Base-by-base conservation (phyloP, 2,113 vertebrate genomes). In the Nothobranchius furzeri region DNA sequence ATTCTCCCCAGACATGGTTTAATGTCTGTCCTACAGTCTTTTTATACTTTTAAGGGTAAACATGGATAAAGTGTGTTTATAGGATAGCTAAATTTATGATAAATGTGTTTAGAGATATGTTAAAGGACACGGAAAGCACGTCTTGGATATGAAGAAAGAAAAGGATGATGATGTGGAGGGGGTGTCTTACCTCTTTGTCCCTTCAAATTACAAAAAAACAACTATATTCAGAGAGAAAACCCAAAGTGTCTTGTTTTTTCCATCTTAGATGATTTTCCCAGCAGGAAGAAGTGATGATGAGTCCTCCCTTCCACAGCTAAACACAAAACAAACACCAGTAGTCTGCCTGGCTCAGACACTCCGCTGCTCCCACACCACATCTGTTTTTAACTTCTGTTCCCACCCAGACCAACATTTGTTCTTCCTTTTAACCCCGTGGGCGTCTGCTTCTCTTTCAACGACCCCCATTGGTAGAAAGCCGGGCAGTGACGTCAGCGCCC, bases 141-240 rank as follows among this genome's bases (percentile, higher is more conserved):
- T 30, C 30, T 30, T 3, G 30, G 4, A 30, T 30, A 30, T 3
- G 30, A 30, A 30, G 30, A 30, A 30, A 30, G 30, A 30, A 30
- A 30, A 30, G 30, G 30, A 30, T 30, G 30, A 30, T 30, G 30
- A 30, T 30, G 30, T 30, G 30, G 58, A 35, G 15, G 7, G 12
- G 30, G 8, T 25, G n/a, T 77, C 87, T 88, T 82, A 88, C 86
- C 86, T 63, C 37, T 67, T 54, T 69, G 36, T 64, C 58, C 74
- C 12, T 53, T 68, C 9, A 76, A 42, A 75, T 57, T 1, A 35
- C 64, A 30, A 30, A 30, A 35, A 66, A 72, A 83, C 13, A 56
- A 68, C n/a, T 48, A 30, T 40, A 9, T 57, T 69, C 48, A 69
- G 7, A 6, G 36, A 37, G 20, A 67, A 62, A 55, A 80, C 59